phyloP scores from a whole-genome alignment of 1,140 invertebrate genomes.

The Melipona quadrifasciata region DNA sequence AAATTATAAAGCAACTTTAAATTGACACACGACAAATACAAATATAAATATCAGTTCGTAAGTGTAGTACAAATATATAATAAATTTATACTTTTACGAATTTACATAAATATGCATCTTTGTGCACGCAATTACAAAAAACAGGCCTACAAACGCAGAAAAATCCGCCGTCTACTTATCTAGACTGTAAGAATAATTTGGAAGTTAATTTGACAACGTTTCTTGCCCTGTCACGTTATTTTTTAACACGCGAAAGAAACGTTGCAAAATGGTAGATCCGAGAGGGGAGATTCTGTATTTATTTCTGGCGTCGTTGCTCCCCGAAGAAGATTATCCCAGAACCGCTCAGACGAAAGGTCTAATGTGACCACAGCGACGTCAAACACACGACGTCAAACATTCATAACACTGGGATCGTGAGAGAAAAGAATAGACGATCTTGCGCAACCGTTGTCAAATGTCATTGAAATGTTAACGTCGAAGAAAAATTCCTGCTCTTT shows the following conservation, averaged over 20 bases:
- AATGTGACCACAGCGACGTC: neutral
- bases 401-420: neutral
- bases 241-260: no score
- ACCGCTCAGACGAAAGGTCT: conserved; percentile 14
- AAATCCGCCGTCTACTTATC: no score
- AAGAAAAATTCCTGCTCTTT: conserved; percentile 8
- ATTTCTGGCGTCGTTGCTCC: neutral
- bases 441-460: conserved; percentile 19
- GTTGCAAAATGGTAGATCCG: neutral
- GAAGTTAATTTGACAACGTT: no score
- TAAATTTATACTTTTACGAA: no score
- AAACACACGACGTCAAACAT: neutral
- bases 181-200: no score
- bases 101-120: no score
- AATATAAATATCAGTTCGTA: neutral
- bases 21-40: no score
- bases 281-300: neutral
- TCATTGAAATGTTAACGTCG: conserved; percentile 42
- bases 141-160: no score
- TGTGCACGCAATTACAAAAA: no score
- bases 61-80: neutral
- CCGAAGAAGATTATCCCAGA: neutral
- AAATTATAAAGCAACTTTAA: no score
- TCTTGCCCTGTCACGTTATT: no score
- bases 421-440: neutral